Conservation (phyloP, 2,113 vertebrate species). For the Ellobius talpinus region DNA sequence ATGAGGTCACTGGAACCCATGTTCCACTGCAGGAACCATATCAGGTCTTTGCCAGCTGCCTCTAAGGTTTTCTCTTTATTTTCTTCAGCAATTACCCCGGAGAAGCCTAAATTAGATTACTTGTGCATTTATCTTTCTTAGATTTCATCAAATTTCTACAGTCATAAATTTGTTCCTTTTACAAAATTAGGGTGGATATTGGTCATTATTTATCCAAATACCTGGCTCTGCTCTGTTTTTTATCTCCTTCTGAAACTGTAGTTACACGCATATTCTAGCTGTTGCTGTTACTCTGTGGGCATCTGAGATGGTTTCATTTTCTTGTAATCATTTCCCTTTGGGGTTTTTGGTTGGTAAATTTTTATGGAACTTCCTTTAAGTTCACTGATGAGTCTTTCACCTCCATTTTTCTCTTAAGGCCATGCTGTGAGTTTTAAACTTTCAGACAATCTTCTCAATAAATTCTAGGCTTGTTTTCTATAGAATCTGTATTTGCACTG, state of each 20-base stretch:
- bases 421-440: not conserved
- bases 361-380: not conserved
- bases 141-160: not conserved
- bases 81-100: not conserved
- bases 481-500: not conserved
- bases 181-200: not conserved
- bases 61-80: not conserved
- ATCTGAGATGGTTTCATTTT: not conserved
- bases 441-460: not conserved
- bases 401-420: not conserved
- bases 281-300: not conserved
- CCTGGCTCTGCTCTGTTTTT: not conserved
- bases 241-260: not conserved
- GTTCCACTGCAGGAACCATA: not conserved
- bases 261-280: not conserved
- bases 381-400: not conserved
- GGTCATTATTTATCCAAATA: not conserved
- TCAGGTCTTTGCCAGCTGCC: not conserved
- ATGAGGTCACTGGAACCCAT: not conserved
- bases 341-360: not conserved
- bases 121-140: not conserved
- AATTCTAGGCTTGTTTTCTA: not conserved
- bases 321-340: not conserved
- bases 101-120: not conserved
- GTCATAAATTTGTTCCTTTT: not conserved